Base-by-base conservation (phyloP, 2,797 vertebrate species). In the Brotula barbata region DNA sequence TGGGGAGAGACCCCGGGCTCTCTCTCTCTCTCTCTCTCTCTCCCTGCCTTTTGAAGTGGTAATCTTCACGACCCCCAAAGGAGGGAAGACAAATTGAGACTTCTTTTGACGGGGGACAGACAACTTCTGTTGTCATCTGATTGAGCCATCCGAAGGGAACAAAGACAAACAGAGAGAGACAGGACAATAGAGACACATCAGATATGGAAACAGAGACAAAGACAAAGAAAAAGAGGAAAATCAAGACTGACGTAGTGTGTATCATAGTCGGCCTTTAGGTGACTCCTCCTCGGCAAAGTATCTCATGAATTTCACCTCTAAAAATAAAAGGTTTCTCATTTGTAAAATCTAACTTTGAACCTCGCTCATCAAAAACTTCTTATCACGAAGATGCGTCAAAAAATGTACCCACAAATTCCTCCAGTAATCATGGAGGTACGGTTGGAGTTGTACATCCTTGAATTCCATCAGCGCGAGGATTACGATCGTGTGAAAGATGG, bases 41-140 rank as follows among this genome's bases (percentile, higher is more conserved):
- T n/a, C n/a, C n/a, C 7, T 63, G 82, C 77, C 78, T 85, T 87
- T 88, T 89, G 89, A 92, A 91, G 88, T 91, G 90, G 52, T 88
- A 91, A 92, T 91, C 83, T 86, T 50, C 78, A 67, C 7, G 12
- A 59, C 74, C 87, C n/a, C 69, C 65, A 0, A 60, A 74, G 82
- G 86, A 89, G 64, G 58, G 68, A 70, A n/a, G 48, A 75, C 82
- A 84, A 90, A 91, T 90, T 90, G 86, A 92, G 91, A 90, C 79
- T 81, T 91, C 86, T 89, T 87, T 75, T 81, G 85, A 89, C 74
- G 23, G 61, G n/a, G 51, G 25, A 74, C 70, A 86, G 88, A 83
- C 78, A 82, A 79, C 53, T 68, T 42, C 71, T 25, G 68, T 53
- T 64, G 79, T 73, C 63, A 39, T 71, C 77, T 73, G 80, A 84